Percentiles rank a stretch among this genome's conserved stretches.
phyloP scores from a whole-genome alignment of 64 coral and sea anemone species.

The Catalaphyllia jardinei region DNA sequence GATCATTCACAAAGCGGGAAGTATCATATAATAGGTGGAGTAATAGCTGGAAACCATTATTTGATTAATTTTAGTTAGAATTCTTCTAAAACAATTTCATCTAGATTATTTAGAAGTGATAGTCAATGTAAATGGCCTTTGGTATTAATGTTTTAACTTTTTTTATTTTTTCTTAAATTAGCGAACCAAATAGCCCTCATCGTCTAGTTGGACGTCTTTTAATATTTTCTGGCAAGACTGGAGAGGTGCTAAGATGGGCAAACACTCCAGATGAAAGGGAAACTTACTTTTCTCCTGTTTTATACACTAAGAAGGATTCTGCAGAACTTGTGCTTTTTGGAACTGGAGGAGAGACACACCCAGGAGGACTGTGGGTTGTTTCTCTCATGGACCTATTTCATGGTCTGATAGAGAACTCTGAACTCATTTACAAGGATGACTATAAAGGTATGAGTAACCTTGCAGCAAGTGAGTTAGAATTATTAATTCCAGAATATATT shows the following conservation, averaged over 20 bases:
- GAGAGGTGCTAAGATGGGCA: constrained; percentile 82
- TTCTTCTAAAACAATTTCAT: no score
- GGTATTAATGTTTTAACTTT: neutral
- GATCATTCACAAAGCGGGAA: no score
- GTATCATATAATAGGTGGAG: no score
- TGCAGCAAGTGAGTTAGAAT: no score
- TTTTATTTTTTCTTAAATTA: constrained; percentile 23
- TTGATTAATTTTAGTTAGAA: no score
- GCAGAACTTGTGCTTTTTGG: constrained; percentile 91
- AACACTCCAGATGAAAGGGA: constrained; percentile 85
- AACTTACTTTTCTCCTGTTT: constrained; percentile 91
- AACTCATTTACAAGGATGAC: constrained; percentile 88
- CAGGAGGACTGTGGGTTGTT: constrained; percentile 87
- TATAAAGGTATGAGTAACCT: constrained; percentile 73
- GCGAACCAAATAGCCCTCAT: constrained; percentile 80
- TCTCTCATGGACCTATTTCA: constrained; percentile 77
- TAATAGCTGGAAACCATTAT: no score
- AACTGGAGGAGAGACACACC: constrained; percentile 94
- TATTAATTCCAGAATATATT: no score
- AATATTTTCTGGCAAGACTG: constrained; percentile 93
- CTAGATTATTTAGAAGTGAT: no score
- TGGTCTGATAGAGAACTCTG: constrained; percentile 76
- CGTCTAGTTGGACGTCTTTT: constrained; percentile 83
- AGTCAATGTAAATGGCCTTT: no score
- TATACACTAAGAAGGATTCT: constrained; percentile 88